A percentile compares a stretch with the other conserved stretches of the same genome.
Conservation (phyloP, 2,888 invertebrate genomes). For the Agrotis ipsilon region DNA sequence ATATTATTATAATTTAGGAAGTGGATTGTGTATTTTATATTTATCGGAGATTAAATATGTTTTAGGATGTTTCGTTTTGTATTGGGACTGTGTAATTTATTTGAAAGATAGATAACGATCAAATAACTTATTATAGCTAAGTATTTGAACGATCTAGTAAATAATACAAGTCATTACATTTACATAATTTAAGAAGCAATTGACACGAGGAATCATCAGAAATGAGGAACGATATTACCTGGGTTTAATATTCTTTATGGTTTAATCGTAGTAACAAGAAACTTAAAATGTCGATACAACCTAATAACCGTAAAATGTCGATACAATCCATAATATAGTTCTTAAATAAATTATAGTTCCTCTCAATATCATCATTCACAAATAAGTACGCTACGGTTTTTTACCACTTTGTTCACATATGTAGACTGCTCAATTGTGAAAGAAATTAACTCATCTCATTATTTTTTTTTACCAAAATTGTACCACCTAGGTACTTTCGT, state of each 20-base stretch:
- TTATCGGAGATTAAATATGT: constrained; percentile 23
- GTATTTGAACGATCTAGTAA: background rate
- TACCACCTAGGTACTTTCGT: no score
- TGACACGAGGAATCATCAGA: background rate
- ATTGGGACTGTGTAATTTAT: background rate
- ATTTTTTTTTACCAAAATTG: no score
- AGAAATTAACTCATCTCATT: no score
- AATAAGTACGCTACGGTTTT: no score
- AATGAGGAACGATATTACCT: background rate
- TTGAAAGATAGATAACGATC: background rate
- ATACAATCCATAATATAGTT: no score
- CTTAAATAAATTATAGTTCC: no score
- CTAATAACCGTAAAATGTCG: no score
- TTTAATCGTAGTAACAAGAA: background rate
- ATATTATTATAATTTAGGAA: constrained; percentile 51
- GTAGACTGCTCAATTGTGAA: no score
- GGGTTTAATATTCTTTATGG: background rate
- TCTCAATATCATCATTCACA: no score
- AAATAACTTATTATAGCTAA: background rate
- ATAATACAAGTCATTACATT: background rate
- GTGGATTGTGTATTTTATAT: constrained; percentile 32
- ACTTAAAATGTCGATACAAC: background rate
- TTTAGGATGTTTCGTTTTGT: background rate
- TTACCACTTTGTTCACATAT: no score
- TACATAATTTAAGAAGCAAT: no score